Evolutionary conservation across 1,140 invertebrate species (phyloP), one percentile per base, ranked within the genome.

Genomic region (Bacillus rossius): DNA sequence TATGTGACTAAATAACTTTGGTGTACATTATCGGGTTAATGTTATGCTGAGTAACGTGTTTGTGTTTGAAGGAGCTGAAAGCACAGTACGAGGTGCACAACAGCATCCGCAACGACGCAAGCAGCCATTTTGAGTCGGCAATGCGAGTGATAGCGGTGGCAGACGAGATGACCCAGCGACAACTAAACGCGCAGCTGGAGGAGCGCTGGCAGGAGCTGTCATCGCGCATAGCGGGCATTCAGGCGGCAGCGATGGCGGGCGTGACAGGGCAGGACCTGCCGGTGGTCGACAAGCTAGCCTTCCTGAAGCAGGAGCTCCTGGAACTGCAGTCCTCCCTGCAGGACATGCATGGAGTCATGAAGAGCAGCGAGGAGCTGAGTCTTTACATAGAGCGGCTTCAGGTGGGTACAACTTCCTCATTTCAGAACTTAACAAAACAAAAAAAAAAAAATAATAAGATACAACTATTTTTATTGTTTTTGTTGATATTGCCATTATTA

Each of bases 61-160:
- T n/a, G n/a, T n/a, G n/a, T n/a, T n/a, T n/a, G n/a, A n/a, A 85
- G 84, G 90, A 92, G 75, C 71, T 94, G 38, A 92, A 91, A 73
- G 90, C 89, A 0, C 88, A 92, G 65, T 88, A 89, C 65, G 90
- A 92, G 77, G 82, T 91, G n/a, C 82, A 92, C 67, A 91, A 89
- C 63, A 85, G 84, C 49, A 79, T 90, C 23, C 79, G 83, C 50
- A 85, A 84, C 51, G 87, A 92, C 65, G 83, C 85, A 0, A 80
- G 80, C 19, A 75, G 81, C 19, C 83, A 84, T 52, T 86, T 92
- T 65, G 87, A 92, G 62, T 84, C 86, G 61, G 84, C 89, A 0
- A 69, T 93, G 51, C 79, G 85, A 71, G 84, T 89, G 7, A 78
- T 94, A 10, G 85, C 88, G 0, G 74, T 92, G 23, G 82, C 87